phyloP scores from a whole-genome alignment of 2,797 vertebrate genomes.

The Alectoris magna region DNA sequence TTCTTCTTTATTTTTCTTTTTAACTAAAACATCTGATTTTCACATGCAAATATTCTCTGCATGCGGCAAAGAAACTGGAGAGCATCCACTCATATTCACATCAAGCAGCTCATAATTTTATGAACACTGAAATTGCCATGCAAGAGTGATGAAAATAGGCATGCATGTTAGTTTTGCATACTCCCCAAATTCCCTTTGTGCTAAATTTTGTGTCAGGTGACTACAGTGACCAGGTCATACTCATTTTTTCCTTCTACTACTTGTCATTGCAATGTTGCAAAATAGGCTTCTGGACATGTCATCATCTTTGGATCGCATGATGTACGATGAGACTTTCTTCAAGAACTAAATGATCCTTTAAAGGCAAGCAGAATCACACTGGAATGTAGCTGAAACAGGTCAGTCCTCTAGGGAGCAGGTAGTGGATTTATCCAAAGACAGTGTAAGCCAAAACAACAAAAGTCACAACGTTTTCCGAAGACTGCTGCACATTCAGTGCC shows the following conservation, averaged over 20 bases:
- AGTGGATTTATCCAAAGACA: not conserved
- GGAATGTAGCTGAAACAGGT: not conserved
- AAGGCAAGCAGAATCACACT: not conserved
- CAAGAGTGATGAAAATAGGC: slow-evolving; percentile 46
- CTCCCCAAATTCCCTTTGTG: not conserved
- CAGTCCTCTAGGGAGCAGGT: not conserved
- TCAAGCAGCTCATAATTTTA: slow-evolving; percentile 23
- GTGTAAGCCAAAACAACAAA: not conserved
- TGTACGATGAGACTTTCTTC: not conserved
- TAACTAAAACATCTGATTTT: slow-evolving; percentile 15
- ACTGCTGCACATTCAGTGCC: not conserved
- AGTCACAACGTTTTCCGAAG: not conserved
- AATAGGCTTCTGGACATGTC: not conserved
- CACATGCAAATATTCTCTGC: slow-evolving; percentile 56
- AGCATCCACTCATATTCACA: slow-evolving; percentile 30
- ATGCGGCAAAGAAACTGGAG: slow-evolving; percentile 39
- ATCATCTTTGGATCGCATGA: not conserved
- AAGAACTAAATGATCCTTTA: not conserved
- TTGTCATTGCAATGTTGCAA: not conserved
- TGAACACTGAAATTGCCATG: slow-evolving; percentile 38
- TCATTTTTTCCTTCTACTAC: not conserved
- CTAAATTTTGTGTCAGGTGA: not conserved
- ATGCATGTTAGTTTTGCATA: slow-evolving; percentile 50
- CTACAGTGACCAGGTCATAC: not conserved
- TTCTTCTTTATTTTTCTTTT: not conserved